Percentiles rank a stretch among this genome's conserved stretches.
These are phyloP conservation scores for Cephus pulcher DNA, from an alignment of 2,888 invertebrate genomes.

Conservation along the genomic window DNA sequence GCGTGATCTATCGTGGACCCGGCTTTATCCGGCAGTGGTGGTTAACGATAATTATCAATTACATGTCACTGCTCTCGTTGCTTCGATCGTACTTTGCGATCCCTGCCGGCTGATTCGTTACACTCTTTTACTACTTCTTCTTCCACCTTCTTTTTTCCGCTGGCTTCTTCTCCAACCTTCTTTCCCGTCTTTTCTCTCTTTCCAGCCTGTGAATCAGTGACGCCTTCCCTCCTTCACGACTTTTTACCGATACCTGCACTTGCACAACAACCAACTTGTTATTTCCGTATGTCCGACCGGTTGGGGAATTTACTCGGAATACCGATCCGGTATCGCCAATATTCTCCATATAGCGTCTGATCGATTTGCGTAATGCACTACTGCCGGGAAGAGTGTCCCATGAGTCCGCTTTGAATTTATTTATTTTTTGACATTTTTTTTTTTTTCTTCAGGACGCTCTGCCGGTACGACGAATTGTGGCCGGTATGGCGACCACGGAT, in stretches of 20 bases:
- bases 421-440: not conserved
- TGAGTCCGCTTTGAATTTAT: not conserved
- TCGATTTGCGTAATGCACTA: not conserved
- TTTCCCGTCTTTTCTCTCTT: not conserved
- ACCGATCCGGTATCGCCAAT: not conserved
- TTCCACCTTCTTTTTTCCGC: not conserved
- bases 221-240: not conserved
- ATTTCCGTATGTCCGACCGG: conserved; percentile 31
- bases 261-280: conserved; percentile 45
- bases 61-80: conserved; percentile 23
- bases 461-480: not conserved
- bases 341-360: not conserved
- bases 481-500: not conserved
- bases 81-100: not conserved
- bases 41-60: conserved; percentile 43
- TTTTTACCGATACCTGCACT: conserved; percentile 7
- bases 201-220: not conserved
- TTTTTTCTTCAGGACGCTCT: no score
- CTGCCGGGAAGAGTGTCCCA: not conserved
- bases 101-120: not conserved
- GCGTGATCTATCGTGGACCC: conserved; percentile 21
- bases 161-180: not conserved
- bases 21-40: conserved; percentile 23
- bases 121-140: not conserved
- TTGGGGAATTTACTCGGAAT: not conserved